Base-by-base conservation (phyloP, 2,888 invertebrate species). In the Leptothorax acervorum region DNA sequence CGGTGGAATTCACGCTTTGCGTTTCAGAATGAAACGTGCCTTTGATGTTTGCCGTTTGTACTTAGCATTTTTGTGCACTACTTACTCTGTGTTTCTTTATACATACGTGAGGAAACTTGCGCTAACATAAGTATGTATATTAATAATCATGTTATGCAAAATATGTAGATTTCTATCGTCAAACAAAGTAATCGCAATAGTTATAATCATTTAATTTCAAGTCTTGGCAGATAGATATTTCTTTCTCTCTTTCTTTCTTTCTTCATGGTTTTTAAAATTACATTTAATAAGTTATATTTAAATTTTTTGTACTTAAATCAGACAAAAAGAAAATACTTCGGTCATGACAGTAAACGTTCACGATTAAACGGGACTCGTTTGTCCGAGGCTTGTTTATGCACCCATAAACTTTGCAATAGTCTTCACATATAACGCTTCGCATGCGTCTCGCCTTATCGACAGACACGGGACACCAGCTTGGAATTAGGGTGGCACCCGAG, bases 401-500 rank as follows among this genome's bases (percentile, higher is more conserved):
- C 3, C 39, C 15, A 23, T 35, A n/a, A 73, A 73, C 5, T 79
- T 81, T 9, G 2, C 48, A 48, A 31, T 45, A 5, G 68, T 70
- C 55, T 45, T 31, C 60, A 28, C 42, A 28, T 79, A 35, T 35
- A n/a, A 48, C 28, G 78, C 45, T 51, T 15, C 6, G 63, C 53
- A 76, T 39, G 51, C 62, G 78, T 2, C 28, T 65, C 35, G 45
- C 15, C 39, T 81, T 74, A 31, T 75, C 60, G 75, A 86, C 63
- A 76, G 86, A 81, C 76, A 90, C 62, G 53, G 48, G 83, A 85
- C 76, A 84, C 62, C 71, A 28, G 39, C 18, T 42, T 12, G 62
- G 57, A 83, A 60, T 39, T 53, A 78, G 86, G 83, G 78, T 74
- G 82, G 66, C 82, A 82, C 68, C 45, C 79, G 66, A 75, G 28